These are phyloP conservation scores for Apis laboriosa DNA, from an alignment of 1,140 invertebrate genomes.

Conservation along the genomic window DNA sequence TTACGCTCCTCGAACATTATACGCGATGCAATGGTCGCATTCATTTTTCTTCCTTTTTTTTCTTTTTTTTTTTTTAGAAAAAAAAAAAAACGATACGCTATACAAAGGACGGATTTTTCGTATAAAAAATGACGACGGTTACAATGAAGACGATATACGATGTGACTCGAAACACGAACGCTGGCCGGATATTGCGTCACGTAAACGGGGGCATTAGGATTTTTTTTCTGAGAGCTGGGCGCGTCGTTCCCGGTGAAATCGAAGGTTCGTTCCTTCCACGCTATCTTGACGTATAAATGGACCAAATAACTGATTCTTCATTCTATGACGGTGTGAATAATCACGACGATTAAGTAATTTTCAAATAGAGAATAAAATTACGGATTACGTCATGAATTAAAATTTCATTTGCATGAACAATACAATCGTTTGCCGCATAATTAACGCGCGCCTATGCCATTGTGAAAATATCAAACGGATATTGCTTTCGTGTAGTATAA, in stretches of 20 bases:
- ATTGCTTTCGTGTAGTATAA: neutral
- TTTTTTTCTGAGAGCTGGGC: slow-evolving; percentile 23
- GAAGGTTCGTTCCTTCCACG: neutral
- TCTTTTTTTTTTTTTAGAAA: neutral
- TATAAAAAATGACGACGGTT: neutral
- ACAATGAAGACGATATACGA: slow-evolving; percentile 33
- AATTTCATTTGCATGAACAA: neutral
- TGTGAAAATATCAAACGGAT: neutral
- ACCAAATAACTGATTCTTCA: neutral
- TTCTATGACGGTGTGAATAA: slow-evolving; percentile 1
- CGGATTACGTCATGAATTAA: neutral
- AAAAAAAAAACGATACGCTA: neutral
- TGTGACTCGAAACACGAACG: slow-evolving; percentile 24
- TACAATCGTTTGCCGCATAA: neutral
- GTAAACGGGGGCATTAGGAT: slow-evolving; percentile 48
- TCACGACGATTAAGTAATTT: slow-evolving; percentile 13
- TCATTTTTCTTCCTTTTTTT: neutral
- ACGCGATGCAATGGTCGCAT: neutral
- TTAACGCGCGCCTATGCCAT: neutral
- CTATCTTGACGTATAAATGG: neutral
- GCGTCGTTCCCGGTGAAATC: slow-evolving; percentile 19
- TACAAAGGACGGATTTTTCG: slow-evolving; percentile 34
- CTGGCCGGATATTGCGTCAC: slow-evolving; percentile 53
- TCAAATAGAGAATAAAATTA: neutral
- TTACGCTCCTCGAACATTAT: neutral